Evolutionary conservation across 2,888 invertebrate species (phyloP), one percentile per base, ranked within the genome.

Genomic region (Tholera decimalis): DNA sequence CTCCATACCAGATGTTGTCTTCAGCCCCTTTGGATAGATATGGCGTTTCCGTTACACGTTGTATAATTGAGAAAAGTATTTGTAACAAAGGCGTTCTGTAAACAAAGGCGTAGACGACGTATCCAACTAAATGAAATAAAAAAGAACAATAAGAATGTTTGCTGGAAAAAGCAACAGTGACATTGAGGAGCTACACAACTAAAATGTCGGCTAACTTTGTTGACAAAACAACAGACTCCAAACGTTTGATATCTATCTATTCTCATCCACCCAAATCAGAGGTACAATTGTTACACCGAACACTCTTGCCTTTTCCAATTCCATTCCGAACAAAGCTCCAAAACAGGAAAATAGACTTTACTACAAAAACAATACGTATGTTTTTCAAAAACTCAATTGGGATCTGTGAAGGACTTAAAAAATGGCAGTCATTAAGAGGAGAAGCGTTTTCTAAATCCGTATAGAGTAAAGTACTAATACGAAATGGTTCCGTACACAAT

Each of bases 371-470:
- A 71, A 72, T 62, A 65, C 61, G 59, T 60, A 26, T 51, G 53
- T 39, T 67, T 71, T 68, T 49, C 47, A 54, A 67, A 71, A 64
- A 67, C 61, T 20, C 54, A 71, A 69, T 71, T 60, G 51, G 67
- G 46, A 49, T 53, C 51, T 53, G 63, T 46, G 43, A 56, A 39
- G 30, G 65, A 60, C 39, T 59, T 68, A 67, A 77, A 78, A 79
- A 79, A 76, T 70, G 61, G 55, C 67, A 62, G 54, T 76, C 61
- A 72, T 79, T 82, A 82, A 63, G 58, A 61, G 33, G 44, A 71
- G 49, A 53, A 60, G 54, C 72, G 68, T 65, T 71, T 50, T 46
- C 44, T 33, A 72, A 80, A 81, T 70, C 66, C 57, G 43, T 71
- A 61, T 64, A 61, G 67, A 67, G 60, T 49, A 44, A 43, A 71